Percentiles rank a stretch among this genome's conserved stretches.
Conservation (phyloP, 2,797 vertebrate species). For the Antrozous pallidus region DNA sequence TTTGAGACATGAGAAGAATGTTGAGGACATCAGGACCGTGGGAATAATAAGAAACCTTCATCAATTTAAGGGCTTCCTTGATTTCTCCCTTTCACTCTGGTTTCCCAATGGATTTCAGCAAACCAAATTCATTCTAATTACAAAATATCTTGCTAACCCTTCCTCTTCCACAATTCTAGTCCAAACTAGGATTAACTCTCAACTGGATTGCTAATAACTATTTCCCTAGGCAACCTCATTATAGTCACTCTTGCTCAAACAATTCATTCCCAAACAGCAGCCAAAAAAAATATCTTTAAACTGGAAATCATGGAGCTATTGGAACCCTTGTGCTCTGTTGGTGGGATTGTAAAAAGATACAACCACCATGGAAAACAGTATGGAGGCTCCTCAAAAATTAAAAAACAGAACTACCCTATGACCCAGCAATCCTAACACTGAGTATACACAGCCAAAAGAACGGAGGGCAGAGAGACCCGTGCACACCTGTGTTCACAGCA, state of each 20-base stretch:
- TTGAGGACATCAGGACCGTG: neutral
- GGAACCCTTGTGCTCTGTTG: neutral
- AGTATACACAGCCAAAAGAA: neutral
- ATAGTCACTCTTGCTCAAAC: neutral
- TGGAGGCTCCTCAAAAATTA: neutral
- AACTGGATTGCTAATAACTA: neutral
- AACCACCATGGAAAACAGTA: neutral
- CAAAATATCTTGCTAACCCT: neutral
- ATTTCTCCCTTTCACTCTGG: neutral
- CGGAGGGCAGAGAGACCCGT: neutral
- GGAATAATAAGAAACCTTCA: neutral
- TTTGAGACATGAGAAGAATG: neutral
- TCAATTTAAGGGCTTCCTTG: neutral
- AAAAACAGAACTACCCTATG: neutral
- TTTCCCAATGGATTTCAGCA: neutral
- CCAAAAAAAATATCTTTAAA: conserved; percentile 23
- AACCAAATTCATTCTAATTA: neutral
- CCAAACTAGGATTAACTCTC: neutral
- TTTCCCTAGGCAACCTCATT: neutral
- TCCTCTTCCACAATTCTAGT: neutral
- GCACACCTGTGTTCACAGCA: neutral
- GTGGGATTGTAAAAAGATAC: neutral
- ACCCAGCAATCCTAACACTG: neutral
- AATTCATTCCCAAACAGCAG: neutral
- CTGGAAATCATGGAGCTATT: neutral